A percentile compares a stretch with the other conserved stretches of the same genome.
Evolutionary conservation across 2,888 invertebrate species (phyloP).

Genomic region (Lasioglossum oenotherae): DNA sequence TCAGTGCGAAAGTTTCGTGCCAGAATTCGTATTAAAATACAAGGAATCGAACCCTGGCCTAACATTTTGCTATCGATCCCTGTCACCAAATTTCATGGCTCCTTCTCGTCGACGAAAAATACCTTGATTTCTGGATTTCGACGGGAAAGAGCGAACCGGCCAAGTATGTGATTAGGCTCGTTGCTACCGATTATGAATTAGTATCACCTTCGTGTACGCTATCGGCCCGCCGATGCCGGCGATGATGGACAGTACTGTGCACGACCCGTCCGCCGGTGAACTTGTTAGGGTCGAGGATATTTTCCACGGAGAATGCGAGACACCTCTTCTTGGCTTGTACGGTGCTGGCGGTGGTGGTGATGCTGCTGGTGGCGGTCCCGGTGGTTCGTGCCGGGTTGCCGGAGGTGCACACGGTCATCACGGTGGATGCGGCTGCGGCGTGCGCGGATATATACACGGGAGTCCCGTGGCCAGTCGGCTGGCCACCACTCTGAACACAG

Average conservation of each 20-base stretch:
- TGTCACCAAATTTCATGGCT: background rate
- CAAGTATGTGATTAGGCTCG: background rate
- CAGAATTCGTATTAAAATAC: background rate
- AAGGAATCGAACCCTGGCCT: background rate
- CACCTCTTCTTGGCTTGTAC: conserved; percentile 87
- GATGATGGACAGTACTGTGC: conserved; percentile 74
- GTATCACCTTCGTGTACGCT: conserved; percentile 82
- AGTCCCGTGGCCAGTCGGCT: conserved; percentile 63
- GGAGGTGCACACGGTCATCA: conserved; percentile 74
- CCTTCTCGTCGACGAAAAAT: background rate
- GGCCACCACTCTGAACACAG: conserved; percentile 75
- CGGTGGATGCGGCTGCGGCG: conserved; percentile 73
- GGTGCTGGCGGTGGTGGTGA: conserved; percentile 81
- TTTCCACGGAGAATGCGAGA: conserved; percentile 95
- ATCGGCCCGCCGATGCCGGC: conserved; percentile 78
- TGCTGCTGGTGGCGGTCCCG: conserved; percentile 71
- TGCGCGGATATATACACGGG: conserved; percentile 73
- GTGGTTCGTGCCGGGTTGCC: conserved; percentile 71
- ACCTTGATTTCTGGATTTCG: background rate
- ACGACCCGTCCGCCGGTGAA: conserved; percentile 89
- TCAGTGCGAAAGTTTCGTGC: background rate
- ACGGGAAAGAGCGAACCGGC: background rate
- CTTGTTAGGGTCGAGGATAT: conserved; percentile 95
- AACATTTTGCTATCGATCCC: background rate
- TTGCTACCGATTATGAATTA: background rate